Base-by-base conservation (phyloP, 2,113 vertebrate species). In the Mustela nigripes region DNA sequence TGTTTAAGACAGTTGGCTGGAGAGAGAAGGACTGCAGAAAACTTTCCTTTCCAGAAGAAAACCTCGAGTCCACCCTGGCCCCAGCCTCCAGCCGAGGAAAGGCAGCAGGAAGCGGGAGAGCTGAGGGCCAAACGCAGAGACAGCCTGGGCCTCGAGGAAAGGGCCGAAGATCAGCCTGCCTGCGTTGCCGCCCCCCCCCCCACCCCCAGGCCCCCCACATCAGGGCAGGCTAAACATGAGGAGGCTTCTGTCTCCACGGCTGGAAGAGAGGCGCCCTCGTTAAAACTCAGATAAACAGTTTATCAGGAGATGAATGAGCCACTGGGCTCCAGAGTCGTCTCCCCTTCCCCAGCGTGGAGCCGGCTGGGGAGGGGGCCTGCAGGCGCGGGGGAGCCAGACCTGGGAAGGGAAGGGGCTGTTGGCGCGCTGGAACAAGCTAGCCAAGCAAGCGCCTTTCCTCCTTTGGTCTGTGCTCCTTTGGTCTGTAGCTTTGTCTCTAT, bases 241-340 rank as follows among this genome's bases (percentile, higher is more conserved):
- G 98, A 98, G 98, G 98, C 98, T 99, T 98, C 99, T 99, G 99
- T 99, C 99, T 99, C 98, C 99, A 99, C 97, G 98, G 95, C 98
- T 98, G 98, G 98, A 97, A 98, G 98, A 98, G 98, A 99, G 99
- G 99, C 99, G 99, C 99, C 99, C 99, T 99, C 98, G 98, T 99
- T 99, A 99, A 99, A 99, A 98, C 98, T 99, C 99, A 99, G 98
- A 99, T 99, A 99, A 99, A 99, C 99, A 99, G 98, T 99, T 99
- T 99, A 99, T 99, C 99, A 99, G 99, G 98, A 99, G 98, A 99
- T 98, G 98, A 99, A 99, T 99, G 99, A 98, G 98, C 98, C 97
- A 98, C 98, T 84, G 94, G 97, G 98, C 92, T 98, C 98, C 95
- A 88, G 98, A 99, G 98, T 98, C 98, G 98, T 94, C 98, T 98